A percentile compares a stretch with the other conserved stretches of the same genome.
Evolutionary conservation across 2,888 invertebrate species (phyloP).

Genomic region (Tiliacea aurago): DNA sequence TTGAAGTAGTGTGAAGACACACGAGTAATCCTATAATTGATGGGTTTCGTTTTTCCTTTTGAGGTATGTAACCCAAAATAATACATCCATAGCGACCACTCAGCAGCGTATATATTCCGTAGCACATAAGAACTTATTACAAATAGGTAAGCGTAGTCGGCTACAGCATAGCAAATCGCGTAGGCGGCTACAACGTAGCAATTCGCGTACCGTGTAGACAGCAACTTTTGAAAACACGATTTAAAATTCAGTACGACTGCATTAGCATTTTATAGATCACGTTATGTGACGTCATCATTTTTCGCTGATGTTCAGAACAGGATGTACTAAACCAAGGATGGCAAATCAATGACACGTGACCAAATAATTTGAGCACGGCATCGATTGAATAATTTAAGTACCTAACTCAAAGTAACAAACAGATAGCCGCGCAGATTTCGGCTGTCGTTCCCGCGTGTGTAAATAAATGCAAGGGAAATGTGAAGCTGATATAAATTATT

Average conservation of each 20-base stretch:
- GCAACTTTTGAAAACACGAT: constrained; percentile 15
- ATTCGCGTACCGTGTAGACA: constrained; percentile 26
- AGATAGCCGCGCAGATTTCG: too few relatives aligned
- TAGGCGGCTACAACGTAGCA: constrained; percentile 43
- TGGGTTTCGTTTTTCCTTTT: too few relatives aligned
- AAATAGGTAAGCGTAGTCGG: constrained; percentile 24
- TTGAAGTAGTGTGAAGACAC: too few relatives aligned
- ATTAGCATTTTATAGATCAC: constrained; percentile 7
- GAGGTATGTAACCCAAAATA: not conserved
- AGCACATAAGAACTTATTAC: constrained; percentile 32
- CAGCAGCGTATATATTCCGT: constrained; percentile 11
- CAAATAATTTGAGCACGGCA: too few relatives aligned
- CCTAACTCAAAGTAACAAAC: too few relatives aligned
- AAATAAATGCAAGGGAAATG: too few relatives aligned
- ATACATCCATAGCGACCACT: not conserved
- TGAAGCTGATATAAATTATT: too few relatives aligned
- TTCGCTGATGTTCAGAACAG: not conserved
- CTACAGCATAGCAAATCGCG: constrained; percentile 38
- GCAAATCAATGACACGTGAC: too few relatives aligned
- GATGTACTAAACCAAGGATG: not conserved
- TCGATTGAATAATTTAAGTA: too few relatives aligned
- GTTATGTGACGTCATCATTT: not conserved
- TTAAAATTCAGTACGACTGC: constrained; percentile 17
- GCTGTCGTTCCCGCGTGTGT: too few relatives aligned
- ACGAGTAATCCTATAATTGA: too few relatives aligned